Base-by-base conservation (phyloP, 2,888 invertebrate species). In the Zootermopsis nevadensis region DNA sequence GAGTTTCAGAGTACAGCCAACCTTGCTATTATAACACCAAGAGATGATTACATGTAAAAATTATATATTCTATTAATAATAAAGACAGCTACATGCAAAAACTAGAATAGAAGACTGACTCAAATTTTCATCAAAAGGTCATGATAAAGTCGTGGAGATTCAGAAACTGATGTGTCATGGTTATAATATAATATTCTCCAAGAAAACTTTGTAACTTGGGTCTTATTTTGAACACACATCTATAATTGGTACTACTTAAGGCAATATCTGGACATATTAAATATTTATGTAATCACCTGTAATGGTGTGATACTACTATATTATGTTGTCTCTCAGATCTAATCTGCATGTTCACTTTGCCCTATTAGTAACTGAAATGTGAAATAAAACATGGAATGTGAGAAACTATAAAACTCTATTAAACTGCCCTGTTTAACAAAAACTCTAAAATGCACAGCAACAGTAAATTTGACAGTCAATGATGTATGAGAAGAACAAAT, bases 1-100 rank as follows among this genome's bases (percentile, higher is more conserved):
- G 8, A 53, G 4, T 15, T 53, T 53, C 15, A 60, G 6, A 60
- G 60, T 60, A 60, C 60, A 15, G 60, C n/a, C n/a, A 60, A 60
- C 12, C 60, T 60, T 60, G 15, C 24, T 60, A 60, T 10, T 76
- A 77, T 30, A 31, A 77, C 55, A 77, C 30, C 30, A 53, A 55
- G 19, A 27, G 30, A 22, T 77, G 48, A 77, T 77, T 42, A 42
- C 76, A 76, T 42, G 42, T n/a, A 77, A 55, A 77, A 55, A 55
- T 77, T 55, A 77, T 55, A 31, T 33, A 69, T 69, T 69, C 60
- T 33, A 19, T 31, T 33, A 30, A 69, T 33, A 69, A 69, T 33
- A 69, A 69, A 69, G 33, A 69, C 69, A 33, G 15, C 19, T 12
- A 15, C 33, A 69, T 69, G 33, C 10, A 33, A 33, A 69, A 69